Evolutionary conservation across 2,797 vertebrate species (phyloP), one percentile per base, ranked within the genome.

Genomic region (Enteromius trimaculatus): DNA sequence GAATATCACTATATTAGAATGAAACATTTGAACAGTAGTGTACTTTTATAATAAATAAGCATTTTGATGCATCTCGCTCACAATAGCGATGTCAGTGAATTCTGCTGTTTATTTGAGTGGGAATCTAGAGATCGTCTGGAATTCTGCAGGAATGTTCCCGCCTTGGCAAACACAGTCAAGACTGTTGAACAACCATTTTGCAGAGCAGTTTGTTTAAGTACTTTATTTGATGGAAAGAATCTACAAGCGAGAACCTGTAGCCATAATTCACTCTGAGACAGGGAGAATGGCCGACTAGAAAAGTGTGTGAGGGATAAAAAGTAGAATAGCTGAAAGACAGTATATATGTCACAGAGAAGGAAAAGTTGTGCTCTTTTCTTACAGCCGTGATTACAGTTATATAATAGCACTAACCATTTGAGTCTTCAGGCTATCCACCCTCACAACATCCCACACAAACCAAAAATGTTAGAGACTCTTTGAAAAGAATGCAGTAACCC

Each of bases 61-160:
- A 58, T 23, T 5, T 76, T 4, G 6, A 34, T 3, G 21, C 1
- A 1, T 55, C 34, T 34, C 21, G 53, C 26, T 70, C 23, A 37
- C 11, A 44, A 60, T 26, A 34, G 11, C 19, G 1, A 29, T 26
- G 17, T 76, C 29, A 53, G 26, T 53, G 42, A 78, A 68, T 64
- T 65, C 60, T 42, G 70, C 53, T 13, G 76, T 65, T 75, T 13
- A 62, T 53, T 84, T 80, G 71, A 87, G 37, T 84, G 80, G 49
- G 64, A 85, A 75, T 77, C 58, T 29, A 84, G 66, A 76, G 51
- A 60, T 62, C 1, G 39, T 58, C 86, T 81, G 69, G 74, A 86
- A 70, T 77, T 71, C 53, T 44, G 64, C 21, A n/a, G 78, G 86
- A 82, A 29, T n/a, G 82, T 69, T 84, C 80, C 75, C 64, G 85